Evolutionary conservation across 2,113 vertebrate species (phyloP).

Genomic region (Tiliqua scincoides): DNA sequence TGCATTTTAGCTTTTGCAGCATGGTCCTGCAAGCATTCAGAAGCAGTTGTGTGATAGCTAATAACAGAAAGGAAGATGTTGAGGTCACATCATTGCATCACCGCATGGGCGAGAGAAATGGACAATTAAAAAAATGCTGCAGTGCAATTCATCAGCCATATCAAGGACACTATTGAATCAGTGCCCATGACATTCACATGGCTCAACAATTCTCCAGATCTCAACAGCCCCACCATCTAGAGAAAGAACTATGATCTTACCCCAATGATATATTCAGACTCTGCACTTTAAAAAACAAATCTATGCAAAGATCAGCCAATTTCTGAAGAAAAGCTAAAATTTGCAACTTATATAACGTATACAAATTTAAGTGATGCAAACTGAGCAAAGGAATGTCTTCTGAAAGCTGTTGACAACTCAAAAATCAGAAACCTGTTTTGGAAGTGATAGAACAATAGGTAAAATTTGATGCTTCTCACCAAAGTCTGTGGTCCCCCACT

Average conservation of each 20-base stretch:
- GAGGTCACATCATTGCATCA: background rate
- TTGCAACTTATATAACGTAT: background rate
- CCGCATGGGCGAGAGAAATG: background rate
- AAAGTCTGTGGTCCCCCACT: conserved; percentile 66
- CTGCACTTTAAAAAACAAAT: background rate
- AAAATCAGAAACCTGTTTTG: background rate
- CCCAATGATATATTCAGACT: background rate
- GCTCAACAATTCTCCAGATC: background rate
- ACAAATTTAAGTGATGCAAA: background rate
- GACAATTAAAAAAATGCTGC: background rate
- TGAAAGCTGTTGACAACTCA: background rate
- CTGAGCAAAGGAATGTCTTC: background rate
- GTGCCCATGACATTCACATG: background rate
- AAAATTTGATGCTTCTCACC: conserved; percentile 51
- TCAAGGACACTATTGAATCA: background rate
- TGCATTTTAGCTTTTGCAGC: background rate
- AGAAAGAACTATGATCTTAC: background rate
- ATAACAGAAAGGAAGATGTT: background rate
- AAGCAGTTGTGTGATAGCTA: background rate
- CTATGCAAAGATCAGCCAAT: background rate
- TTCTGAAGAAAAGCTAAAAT: background rate
- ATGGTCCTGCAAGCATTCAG: background rate
- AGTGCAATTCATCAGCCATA: background rate
- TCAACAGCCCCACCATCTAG: background rate
- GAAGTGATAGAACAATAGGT: background rate